Conservation (phyloP, 2,888 invertebrate genomes). For the Rhyacophila evoluta region DNA sequence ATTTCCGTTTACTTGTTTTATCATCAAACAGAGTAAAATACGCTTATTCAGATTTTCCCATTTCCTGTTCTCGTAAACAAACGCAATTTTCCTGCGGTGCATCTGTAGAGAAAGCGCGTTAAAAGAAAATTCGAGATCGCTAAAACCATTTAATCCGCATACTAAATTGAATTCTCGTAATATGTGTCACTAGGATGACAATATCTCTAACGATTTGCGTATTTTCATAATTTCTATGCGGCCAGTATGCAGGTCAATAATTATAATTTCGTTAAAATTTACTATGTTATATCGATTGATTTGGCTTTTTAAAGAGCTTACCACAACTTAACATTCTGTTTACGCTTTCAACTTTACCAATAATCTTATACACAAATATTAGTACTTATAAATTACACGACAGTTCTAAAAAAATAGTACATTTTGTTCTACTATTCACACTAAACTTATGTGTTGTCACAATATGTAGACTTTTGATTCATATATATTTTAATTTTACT, state of each 20-base stretch:
- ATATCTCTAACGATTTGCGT: not conserved
- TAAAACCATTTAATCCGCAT: not conserved
- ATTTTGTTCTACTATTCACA: no score
- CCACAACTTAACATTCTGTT: no score
- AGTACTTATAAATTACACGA: no score
- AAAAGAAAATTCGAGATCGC: slow-evolving; percentile 9
- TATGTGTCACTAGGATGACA: not conserved
- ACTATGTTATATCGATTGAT: no score
- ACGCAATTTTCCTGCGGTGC: not conserved
- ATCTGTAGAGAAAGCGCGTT: not conserved
- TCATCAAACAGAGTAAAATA: not conserved
- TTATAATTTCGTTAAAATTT: no score
- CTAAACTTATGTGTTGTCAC: no score
- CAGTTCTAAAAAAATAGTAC: no score
- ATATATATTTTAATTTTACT: no score
- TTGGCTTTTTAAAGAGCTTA: no score
- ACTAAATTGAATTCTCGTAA: not conserved
- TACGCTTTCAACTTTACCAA: no score
- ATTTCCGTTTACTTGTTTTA: not conserved
- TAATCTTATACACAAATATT: no score
- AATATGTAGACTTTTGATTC: no score
- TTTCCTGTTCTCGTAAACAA: not conserved
- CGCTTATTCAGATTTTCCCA: not conserved
- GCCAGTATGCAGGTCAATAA: not conserved
- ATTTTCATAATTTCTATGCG: not conserved